phyloP scores from a whole-genome alignment of 2,113 vertebrate genomes.

The Atherinomorus stipes region DNA sequence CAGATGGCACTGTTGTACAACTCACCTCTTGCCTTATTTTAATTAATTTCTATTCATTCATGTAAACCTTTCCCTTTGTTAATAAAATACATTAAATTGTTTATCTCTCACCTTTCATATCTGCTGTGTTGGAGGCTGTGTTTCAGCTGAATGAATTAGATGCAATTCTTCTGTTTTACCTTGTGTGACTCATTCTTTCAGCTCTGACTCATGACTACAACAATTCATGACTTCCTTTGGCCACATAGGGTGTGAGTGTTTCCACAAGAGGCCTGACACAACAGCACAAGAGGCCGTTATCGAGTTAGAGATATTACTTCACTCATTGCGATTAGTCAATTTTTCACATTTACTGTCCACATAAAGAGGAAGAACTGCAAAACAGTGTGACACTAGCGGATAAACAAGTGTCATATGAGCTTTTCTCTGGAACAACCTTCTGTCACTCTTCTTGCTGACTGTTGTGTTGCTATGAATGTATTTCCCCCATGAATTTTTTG shows the following conservation, averaged over 20 bases:
- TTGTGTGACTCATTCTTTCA: not conserved
- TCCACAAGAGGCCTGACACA: slow-evolving; percentile 20
- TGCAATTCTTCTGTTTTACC: not conserved
- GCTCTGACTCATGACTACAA: not conserved
- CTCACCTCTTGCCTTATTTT: not conserved
- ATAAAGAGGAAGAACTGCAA: slow-evolving; percentile 47
- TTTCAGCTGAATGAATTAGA: not conserved
- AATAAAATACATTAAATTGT: slow-evolving; percentile 28
- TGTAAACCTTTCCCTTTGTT: slow-evolving; percentile 18
- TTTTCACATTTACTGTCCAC: not conserved
- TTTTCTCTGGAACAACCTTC: not conserved
- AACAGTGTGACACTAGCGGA: slow-evolving; percentile 3
- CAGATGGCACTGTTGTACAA: slow-evolving; percentile 68
- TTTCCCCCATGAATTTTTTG: not conserved
- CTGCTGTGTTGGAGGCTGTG: not conserved
- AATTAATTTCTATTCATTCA: not conserved
- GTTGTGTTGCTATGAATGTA: not conserved
- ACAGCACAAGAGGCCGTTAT: slow-evolving; percentile 2
- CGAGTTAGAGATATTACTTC: slow-evolving; percentile 4
- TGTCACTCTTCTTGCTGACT: too few relatives aligned
- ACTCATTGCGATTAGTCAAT: not conserved
- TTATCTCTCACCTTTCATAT: not conserved
- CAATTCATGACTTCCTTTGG: not conserved
- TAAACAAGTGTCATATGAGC: slow-evolving; percentile 41
- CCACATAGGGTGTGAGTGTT: not conserved